Percentiles rank a stretch among this genome's conserved stretches.
phyloP scores from a whole-genome alignment of 2,888 invertebrate genomes.

The Apoderus coryli region DNA sequence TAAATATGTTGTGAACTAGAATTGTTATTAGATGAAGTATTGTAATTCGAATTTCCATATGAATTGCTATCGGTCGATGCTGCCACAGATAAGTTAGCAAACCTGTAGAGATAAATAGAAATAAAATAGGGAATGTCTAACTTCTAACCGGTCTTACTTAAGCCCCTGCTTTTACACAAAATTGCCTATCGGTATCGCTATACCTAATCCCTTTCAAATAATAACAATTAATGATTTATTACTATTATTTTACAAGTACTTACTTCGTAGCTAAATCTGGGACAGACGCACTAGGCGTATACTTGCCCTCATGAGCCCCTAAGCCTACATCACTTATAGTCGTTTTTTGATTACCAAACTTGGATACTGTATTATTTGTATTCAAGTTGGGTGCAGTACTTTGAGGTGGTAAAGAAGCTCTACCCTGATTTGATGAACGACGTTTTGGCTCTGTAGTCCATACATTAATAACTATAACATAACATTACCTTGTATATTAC shows the following conservation, averaged over 20 bases:
- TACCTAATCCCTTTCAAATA: too few relatives aligned
- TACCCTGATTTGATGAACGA: slow-evolving; percentile 34
- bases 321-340: slow-evolving; percentile 48
- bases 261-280: slow-evolving; percentile 44
- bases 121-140: too few relatives aligned
- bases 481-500: too few relatives aligned
- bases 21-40: slow-evolving; percentile 31
- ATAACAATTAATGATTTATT: too few relatives aligned
- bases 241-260: too few relatives aligned
- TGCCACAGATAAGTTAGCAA: slow-evolving; percentile 52
- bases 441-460: slow-evolving; percentile 69
- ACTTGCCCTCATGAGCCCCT: slow-evolving; percentile 69
- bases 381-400: slow-evolving; percentile 14
- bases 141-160: neutral
- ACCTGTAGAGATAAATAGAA: slow-evolving; percentile 42
- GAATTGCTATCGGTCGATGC: slow-evolving; percentile 22
- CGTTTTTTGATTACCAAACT: slow-evolving; percentile 61
- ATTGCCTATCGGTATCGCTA: too few relatives aligned
- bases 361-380: slow-evolving; percentile 36
- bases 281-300: slow-evolving; percentile 57
- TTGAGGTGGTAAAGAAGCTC: slow-evolving; percentile 31
- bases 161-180: slow-evolving; percentile 1
- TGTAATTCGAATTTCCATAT: slow-evolving; percentile 26
- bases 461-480: slow-evolving; percentile 59
- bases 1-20: slow-evolving; percentile 38